A percentile compares a stretch with the other conserved stretches of the same genome.
These are phyloP conservation scores for Ovibos moschatus DNA, from an alignment of 2,113 vertebrate species.

Conservation along the genomic window DNA sequence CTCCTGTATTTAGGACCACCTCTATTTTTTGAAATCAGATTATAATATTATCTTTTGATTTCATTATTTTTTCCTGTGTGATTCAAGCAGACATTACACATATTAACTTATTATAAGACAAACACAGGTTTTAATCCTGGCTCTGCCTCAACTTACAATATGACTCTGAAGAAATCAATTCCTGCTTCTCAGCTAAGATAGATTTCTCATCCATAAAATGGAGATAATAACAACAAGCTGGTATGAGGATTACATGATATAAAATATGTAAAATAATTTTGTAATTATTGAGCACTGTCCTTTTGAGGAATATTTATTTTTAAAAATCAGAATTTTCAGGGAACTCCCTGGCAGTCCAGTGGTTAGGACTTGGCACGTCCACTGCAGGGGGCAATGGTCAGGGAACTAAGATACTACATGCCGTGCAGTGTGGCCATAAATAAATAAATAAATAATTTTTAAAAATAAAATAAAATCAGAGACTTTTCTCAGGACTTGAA, in stretches of 20 bases:
- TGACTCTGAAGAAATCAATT: not conserved
- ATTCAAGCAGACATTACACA: not conserved
- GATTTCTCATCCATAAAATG: not conserved
- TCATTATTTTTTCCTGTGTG: not conserved
- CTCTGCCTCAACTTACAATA: not conserved
- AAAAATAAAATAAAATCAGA: not conserved
- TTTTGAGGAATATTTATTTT: not conserved
- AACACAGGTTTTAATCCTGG: not conserved
- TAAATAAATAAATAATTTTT: not conserved
- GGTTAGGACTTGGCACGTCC: not conserved
- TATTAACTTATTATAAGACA: not conserved
- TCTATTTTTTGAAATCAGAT: not conserved
- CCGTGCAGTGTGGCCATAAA: accelerated
- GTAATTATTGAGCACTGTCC: not conserved
- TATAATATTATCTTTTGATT: not conserved
- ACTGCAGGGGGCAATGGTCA: not conserved
- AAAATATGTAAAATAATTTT: not conserved
- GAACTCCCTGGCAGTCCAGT: not conserved
- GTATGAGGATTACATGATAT: not conserved
- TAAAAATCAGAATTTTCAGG: not conserved
- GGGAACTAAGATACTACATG: not conserved
- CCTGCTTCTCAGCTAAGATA: not conserved
- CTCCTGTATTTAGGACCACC: not conserved
- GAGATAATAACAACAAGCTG: not conserved
- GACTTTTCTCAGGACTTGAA: not conserved